A percentile compares a stretch with the other conserved stretches of the same genome.
These are phyloP conservation scores for Sphaeramia orbicularis DNA, from an alignment of 2,797 vertebrate genomes.

Conservation along the genomic window DNA sequence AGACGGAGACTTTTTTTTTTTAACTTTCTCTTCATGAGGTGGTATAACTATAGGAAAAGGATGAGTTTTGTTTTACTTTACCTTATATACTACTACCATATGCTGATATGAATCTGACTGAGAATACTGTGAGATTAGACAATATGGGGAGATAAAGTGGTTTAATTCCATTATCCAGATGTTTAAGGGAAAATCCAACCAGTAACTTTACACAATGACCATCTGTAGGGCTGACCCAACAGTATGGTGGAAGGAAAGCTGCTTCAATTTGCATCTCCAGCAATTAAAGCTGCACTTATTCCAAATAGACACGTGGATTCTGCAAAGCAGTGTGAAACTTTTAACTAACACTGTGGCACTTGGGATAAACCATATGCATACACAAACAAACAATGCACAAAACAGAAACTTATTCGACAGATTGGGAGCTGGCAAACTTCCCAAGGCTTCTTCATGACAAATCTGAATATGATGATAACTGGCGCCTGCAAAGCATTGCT, in stretches of 20 bases:
- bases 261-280: constrained; percentile 53
- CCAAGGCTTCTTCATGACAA: constrained; percentile 45
- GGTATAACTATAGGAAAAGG: constrained; percentile 15
- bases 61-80: constrained; percentile 43
- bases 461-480: constrained; percentile 59
- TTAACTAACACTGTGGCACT: constrained; percentile 54
- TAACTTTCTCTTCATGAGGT: background rate
- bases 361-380: constrained; percentile 59
- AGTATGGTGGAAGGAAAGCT: constrained; percentile 7
- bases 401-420: constrained; percentile 51
- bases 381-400: constrained; percentile 67
- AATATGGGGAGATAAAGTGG: constrained; percentile 45
- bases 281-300: constrained; percentile 70
- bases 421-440: constrained; percentile 65
- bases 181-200: constrained; percentile 50
- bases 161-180: constrained; percentile 64
- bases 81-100: constrained; percentile 48
- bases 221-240: constrained; percentile 65
- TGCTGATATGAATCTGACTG: constrained; percentile 39
- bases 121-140: constrained; percentile 36
- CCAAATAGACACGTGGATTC: constrained; percentile 49
- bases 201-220: constrained; percentile 46
- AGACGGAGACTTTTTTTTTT: constrained; percentile 16
- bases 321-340: constrained; percentile 51
- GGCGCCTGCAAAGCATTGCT: constrained; percentile 44